Percentiles rank a stretch among this genome's conserved stretches.
These are phyloP conservation scores for Microcebus tavaratra DNA, from an alignment of 2,113 vertebrate species.

Conservation along the genomic window DNA sequence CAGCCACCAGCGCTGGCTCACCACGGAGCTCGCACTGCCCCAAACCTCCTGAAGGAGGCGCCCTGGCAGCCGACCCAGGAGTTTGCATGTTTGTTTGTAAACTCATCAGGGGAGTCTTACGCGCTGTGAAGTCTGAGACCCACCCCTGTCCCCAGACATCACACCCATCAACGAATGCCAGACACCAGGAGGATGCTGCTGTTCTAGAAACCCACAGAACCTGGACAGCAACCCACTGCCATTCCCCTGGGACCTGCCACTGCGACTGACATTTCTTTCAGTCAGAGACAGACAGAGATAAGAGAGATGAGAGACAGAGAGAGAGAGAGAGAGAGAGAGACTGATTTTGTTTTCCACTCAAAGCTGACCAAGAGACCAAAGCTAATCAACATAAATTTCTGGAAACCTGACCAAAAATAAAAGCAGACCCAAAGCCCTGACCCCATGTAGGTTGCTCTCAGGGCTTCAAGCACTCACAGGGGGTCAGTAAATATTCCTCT, in stretches of 20 bases:
- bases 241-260: background rate
- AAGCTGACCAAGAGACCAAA: background rate
- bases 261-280: background rate
- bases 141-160: background rate
- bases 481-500: background rate
- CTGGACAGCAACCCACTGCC: background rate
- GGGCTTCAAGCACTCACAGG: background rate
- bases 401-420: background rate
- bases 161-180: background rate
- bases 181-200: background rate
- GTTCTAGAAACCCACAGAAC: background rate
- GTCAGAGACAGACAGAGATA: rapidly evolving
- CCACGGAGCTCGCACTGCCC: background rate
- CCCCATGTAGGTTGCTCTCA: background rate
- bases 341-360: background rate
- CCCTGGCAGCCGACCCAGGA: background rate
- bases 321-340: background rate
- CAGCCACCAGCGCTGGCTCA: background rate
- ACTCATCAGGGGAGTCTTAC: background rate
- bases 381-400: background rate
- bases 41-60: background rate
- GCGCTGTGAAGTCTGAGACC: background rate
- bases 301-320: background rate
- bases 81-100: background rate
- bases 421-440: background rate